A percentile compares a stretch with the other conserved stretches of the same genome.
These are phyloP conservation scores for Andrena cerasifolii DNA, from an alignment of 1,140 invertebrate species.

Conservation along the genomic window DNA sequence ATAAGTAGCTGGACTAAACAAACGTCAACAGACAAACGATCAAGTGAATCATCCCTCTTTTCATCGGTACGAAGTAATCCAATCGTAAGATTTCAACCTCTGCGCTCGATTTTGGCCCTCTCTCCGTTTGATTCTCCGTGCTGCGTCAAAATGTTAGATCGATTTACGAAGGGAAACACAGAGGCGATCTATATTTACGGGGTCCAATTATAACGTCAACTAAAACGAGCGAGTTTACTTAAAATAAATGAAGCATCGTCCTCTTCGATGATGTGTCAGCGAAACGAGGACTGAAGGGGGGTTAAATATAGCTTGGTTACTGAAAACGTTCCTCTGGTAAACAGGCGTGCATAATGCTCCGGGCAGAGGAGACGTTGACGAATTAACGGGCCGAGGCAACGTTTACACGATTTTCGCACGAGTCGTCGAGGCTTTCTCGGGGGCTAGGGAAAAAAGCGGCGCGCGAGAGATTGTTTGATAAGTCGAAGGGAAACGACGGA, in stretches of 20 bases:
- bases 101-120: no score
- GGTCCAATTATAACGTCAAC: neutral
- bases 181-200: neutral
- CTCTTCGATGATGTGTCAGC: conserved; percentile 4
- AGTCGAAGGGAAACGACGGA: neutral
- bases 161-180: no score
- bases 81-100: no score
- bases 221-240: neutral
- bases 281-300: conserved; percentile 32
- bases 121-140: no score
- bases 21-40: no score
- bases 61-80: no score
- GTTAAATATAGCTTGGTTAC: conserved; percentile 42
- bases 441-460: neutral
- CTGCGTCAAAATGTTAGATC: no score
- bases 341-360: neutral
- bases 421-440: no score
- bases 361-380: neutral
- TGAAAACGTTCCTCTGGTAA: conserved; percentile 23
- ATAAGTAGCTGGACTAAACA: no score
- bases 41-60: no score
- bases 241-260: conserved; percentile 30
- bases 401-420: neutral
- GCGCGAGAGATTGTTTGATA: neutral
- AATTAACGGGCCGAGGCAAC: neutral